Evolutionary conservation across 2,888 invertebrate genomes (phyloP), one percentile per base, ranked within the genome.

Genomic region (Eupithecia subfuscata): DNA sequence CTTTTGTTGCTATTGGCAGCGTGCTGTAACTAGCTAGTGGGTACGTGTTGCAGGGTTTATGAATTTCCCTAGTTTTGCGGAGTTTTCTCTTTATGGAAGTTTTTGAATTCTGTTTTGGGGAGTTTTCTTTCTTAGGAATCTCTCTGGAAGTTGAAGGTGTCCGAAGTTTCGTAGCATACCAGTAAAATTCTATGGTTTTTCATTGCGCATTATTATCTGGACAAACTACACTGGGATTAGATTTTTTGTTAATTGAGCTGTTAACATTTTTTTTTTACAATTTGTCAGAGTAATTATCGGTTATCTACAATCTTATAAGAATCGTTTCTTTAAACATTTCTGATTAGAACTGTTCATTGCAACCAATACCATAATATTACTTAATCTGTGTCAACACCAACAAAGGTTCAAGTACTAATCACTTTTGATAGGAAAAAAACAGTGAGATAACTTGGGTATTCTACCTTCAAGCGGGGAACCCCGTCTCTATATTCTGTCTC

Each of bases 1-100:
- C 88, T 86, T 88, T 93, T 93, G 93, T 92, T 81, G 84, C 88
- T 87, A 88, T 86, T 89, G 86, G 89, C 85, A 84, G 81, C 87
- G 83, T 86, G 87, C 86, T 86, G 83, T 82, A 93, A 92, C 92
- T 93, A 92, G 92, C 93, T 89, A 84, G 82, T 85, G 84, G 64
- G 64, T 30, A 11, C 65, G 80, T 37, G 78, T 71, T 78, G 75
- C 78, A 79, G 65, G 82, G 85, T 76, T 81, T 25, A 45, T 25
- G 56, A n/a, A 64, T 69, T 56, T 71, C 18, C 56, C 74, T 69
- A 52, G 71, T 45, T 65, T 43, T 56, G 37, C 37, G 65, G 71
- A 30, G 30, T 37, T 37, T 37, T 37, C n/a, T n/a, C n/a, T n/a
- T n/a, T n/a, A n/a, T n/a, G n/a, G n/a, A n/a, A n/a, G n/a, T n/a